Conservation (phyloP, 2,797 vertebrate genomes). For the Phalanger gymnotis region DNA sequence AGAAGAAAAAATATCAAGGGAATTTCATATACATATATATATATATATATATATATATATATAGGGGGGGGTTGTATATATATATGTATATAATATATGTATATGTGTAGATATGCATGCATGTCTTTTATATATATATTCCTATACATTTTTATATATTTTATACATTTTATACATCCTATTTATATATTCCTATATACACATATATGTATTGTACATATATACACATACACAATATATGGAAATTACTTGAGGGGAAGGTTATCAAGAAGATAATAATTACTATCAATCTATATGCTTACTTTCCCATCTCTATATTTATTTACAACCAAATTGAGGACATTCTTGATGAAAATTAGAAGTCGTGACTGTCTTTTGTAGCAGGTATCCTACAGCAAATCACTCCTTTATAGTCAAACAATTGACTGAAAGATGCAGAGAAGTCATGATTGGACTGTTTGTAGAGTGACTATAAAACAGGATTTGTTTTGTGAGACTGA, state of each 20-base stretch:
- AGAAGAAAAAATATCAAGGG: neutral
- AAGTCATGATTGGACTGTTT: neutral
- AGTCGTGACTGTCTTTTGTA: neutral
- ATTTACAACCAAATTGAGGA: neutral
- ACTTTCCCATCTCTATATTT: neutral
- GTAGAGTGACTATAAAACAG: neutral
- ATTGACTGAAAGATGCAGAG: neutral
- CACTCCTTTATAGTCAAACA: neutral
- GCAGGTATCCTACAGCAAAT: neutral
- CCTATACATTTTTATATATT: too few species aligned
- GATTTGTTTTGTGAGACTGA: neutral
- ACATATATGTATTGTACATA: neutral
- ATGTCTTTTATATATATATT: too few species aligned
- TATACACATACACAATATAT: neutral
- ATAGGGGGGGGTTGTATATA: too few species aligned
- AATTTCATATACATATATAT: neutral
- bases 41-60: neutral
- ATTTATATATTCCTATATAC: too few species aligned
- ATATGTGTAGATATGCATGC: too few species aligned
- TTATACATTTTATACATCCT: too few species aligned
- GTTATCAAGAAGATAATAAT: neutral
- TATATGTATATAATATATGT: neutral
- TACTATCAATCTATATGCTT: neutral
- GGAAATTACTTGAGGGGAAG: neutral
- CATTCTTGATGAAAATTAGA: neutral